A percentile compares a stretch with the other conserved stretches of the same genome.
Evolutionary conservation across 2,888 invertebrate genomes (phyloP).

Genomic region (Gortyna flavago): DNA sequence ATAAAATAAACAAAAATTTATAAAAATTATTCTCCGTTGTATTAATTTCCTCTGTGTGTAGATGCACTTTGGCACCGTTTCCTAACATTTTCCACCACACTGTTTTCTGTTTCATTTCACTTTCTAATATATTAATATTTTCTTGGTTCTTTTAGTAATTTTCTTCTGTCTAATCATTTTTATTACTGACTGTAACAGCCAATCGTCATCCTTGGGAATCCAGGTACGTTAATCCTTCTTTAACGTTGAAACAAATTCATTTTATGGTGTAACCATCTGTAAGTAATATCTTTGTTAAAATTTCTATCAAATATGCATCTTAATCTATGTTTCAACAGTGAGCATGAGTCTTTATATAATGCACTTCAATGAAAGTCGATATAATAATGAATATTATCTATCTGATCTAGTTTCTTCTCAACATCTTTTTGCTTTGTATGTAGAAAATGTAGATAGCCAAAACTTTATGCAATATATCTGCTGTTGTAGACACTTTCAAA

Average conservation of each 20-base stretch:
- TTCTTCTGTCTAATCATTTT: slow-evolving; percentile 60
- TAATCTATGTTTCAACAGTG: background rate
- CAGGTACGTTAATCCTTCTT: slow-evolving; percentile 70
- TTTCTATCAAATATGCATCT: background rate
- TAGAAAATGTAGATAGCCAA: background rate
- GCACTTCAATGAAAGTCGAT: background rate
- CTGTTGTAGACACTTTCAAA: background rate
- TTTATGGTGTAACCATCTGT: slow-evolving; percentile 37
- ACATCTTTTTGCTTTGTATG: background rate
- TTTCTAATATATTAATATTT: slow-evolving; percentile 82
- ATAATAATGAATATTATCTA: slow-evolving; percentile 2
- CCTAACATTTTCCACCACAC: slow-evolving; percentile 79
- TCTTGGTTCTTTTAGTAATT: slow-evolving; percentile 76
- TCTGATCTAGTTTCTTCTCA: background rate
- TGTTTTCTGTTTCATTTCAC: slow-evolving; percentile 77
- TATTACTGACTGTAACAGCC: slow-evolving; percentile 70
- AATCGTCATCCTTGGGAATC: slow-evolving; percentile 65
- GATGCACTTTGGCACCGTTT: slow-evolving; percentile 81
- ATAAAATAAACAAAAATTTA: slow-evolving; percentile 89
- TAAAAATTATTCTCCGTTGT: slow-evolving; percentile 79
- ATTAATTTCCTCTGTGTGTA: slow-evolving; percentile 79
- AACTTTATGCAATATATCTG: background rate
- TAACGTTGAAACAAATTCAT: slow-evolving; percentile 48
- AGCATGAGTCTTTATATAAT: background rate
- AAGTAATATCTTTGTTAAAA: slow-evolving; percentile 38